phyloP scores from a whole-genome alignment of 1,140 invertebrate genomes.

The Andrena cerasifolii region DNA sequence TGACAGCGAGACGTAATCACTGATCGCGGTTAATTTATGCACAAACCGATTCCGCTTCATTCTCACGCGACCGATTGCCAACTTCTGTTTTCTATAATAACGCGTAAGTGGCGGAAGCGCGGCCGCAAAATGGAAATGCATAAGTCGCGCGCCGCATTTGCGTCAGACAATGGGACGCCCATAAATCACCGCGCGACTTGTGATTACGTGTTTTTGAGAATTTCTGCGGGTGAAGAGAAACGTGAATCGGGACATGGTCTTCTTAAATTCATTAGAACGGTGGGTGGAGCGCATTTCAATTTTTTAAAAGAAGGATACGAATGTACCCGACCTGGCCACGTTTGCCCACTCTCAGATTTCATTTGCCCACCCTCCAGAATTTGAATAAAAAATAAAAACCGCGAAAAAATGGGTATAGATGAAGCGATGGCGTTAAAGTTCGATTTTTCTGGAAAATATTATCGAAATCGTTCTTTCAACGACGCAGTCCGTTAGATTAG shows the following conservation, averaged over 20 bases:
- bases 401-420: no score
- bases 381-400: no score
- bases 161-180: slow-evolving; percentile 13
- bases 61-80: not conserved
- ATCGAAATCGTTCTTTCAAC: no score
- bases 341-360: no score
- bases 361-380: no score
- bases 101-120: slow-evolving; percentile 14
- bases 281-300: not conserved
- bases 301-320: no score
- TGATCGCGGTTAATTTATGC: slow-evolving; percentile 10
- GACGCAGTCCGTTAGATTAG: no score
- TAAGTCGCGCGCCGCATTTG: not conserved
- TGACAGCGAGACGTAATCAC: not conserved
- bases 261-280: not conserved
- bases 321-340: no score
- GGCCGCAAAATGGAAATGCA: not conserved
- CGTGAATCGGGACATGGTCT: no score
- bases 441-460: no score
- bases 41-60: not conserved
- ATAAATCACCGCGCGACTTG: slow-evolving; percentile 3
- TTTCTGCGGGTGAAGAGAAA: no score
- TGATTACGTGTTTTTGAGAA: slow-evolving; percentile 14
- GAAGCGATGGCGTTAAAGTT: no score
- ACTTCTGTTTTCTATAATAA: slow-evolving; percentile 1